Evolutionary conservation across 2,888 invertebrate species (phyloP), one percentile per base, ranked within the genome.

Genomic region (Anoplius nigerrimus): DNA sequence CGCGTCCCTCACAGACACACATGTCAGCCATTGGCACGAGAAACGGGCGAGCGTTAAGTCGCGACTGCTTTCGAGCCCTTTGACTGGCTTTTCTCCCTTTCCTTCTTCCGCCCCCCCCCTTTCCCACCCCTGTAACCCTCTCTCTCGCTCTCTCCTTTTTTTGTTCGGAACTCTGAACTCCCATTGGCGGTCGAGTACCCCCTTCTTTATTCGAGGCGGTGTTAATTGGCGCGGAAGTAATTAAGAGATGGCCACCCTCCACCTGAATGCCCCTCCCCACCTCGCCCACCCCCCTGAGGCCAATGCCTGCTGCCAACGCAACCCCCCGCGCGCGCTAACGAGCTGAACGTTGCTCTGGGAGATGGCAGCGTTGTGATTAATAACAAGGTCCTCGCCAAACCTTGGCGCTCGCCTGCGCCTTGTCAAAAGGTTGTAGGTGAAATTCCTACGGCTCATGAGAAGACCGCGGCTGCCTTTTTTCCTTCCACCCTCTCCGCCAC

Each of bases 151-250:
- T 53, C 15, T 53, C 22, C 15, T 21, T 48, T 18, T 48, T 18
- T 48, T 18, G 6, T 8, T 16, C 48, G 42, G 54, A 46, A 27
- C 45, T 57, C 52, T 65, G 66, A 48, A 62, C 74, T 80, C 75
- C 75, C 70, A 82, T 83, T 80, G 83, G 81, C 65, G 82, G 77
- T 73, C 66, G 73, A 71, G 69, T 71, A 75, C 71, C 76, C 80
- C 83, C 78, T 79, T 80, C 77, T 81, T 71, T 75, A 75, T 74
- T 71, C 79, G 80, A 82, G 81, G 80, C 82, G 79, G 82, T 84
- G 84, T 86, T 86, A 86, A 86, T 86, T 86, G 86, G 86, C 80
- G 86, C 85, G 86, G 86, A 86, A 86, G 85, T 86, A 86, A 86
- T 86, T 86, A 85, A 86, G 86, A 86, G 86, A 84, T 81, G 82